phyloP scores from a whole-genome alignment of 2,113 vertebrate species.

The Hymenochirus boettgeri region DNA sequence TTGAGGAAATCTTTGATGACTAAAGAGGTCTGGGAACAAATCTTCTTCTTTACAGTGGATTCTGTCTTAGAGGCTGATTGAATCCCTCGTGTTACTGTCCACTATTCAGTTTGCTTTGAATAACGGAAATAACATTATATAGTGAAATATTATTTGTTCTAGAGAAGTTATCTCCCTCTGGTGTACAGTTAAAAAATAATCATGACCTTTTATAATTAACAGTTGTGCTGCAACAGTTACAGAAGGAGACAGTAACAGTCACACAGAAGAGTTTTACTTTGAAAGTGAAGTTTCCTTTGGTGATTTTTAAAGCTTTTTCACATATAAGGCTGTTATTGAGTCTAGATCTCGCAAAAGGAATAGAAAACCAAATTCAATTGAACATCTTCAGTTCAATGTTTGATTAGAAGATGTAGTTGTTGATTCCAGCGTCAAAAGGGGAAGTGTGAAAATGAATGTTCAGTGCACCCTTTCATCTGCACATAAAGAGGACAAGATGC shows the following conservation, averaged over 20 bases:
- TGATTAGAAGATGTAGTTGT: conserved; percentile 36
- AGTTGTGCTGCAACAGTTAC: background rate
- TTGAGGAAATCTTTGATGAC: no score
- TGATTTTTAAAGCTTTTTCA: background rate
- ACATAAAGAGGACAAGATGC: conserved; percentile 1
- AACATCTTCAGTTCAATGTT: conserved; percentile 1
- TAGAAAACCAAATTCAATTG: conserved; percentile 17
- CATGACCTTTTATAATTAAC: no score
- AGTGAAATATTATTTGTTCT: no score
- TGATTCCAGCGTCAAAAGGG: conserved; percentile 25
- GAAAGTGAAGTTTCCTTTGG: background rate
- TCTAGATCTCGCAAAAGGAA: conserved; percentile 18
- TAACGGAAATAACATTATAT: no score
- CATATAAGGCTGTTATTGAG: conserved; percentile 11
- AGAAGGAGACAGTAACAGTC: background rate
- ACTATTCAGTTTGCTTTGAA: no score
- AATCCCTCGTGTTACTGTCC: no score
- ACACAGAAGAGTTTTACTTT: background rate
- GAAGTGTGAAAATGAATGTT: conserved; percentile 39
- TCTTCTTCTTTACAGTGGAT: no score
- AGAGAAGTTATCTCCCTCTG: no score
- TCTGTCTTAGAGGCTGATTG: no score
- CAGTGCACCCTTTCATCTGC: conserved; percentile 22
- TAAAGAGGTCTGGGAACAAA: no score
- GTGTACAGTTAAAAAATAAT: no score